Evolutionary conservation across 2,888 invertebrate genomes (phyloP).

Genomic region (Macrophya alboannulata): DNA sequence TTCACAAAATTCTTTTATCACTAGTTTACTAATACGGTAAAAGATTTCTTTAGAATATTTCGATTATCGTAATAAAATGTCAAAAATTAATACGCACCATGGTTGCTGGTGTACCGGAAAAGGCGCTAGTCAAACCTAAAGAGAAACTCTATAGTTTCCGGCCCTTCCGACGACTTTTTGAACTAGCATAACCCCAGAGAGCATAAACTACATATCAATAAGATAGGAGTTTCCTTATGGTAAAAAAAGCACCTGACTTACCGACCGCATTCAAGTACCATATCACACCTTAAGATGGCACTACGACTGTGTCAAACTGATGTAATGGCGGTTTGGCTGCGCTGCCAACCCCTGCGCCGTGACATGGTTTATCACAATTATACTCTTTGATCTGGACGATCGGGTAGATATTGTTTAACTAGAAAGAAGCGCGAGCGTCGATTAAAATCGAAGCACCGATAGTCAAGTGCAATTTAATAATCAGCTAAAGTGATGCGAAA

Average conservation of each 20-base stretch:
- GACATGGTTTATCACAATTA: conserved; percentile 14
- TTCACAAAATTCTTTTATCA: neutral
- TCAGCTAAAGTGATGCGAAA: conserved; percentile 22
- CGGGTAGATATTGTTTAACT: neutral
- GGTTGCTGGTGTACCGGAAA: conserved; percentile 70
- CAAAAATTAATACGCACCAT: conserved; percentile 71
- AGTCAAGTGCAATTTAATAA: neutral
- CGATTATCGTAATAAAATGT: conserved; percentile 66
- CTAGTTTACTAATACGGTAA: neutral
- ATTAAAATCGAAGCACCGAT: neutral
- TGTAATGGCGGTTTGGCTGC: conserved; percentile 26
- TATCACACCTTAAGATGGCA: neutral
- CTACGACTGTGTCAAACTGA: neutral
- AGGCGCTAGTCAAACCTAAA: conserved; percentile 64
- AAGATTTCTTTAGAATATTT: conserved; percentile 25
- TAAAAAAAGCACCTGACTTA: neutral
- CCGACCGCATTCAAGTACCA: neutral
- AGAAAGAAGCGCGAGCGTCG: conserved; percentile 6
- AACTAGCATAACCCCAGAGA: conserved; percentile 53
- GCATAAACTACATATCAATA: neutral
- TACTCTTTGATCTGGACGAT: neutral
- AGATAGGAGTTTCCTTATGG: neutral
- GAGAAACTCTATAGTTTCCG: conserved; percentile 63
- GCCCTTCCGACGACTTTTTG: conserved; percentile 30
- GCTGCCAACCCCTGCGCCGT: conserved; percentile 34